phyloP scores from a whole-genome alignment of 2,888 invertebrate genomes.

The Lucinisca nassula region DNA sequence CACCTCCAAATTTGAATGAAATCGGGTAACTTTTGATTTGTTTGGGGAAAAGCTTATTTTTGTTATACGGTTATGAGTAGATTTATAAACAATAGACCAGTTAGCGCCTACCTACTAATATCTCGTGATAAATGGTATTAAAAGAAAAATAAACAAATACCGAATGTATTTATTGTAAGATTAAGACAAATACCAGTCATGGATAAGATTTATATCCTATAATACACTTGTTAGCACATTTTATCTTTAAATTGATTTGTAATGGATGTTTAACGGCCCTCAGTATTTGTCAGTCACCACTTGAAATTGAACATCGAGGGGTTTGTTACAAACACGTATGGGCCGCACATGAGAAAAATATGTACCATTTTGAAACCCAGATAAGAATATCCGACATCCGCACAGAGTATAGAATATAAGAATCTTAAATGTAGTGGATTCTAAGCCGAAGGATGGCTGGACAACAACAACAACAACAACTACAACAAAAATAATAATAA shows the following conservation, averaged over 20 bases:
- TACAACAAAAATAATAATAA: too few species aligned
- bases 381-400: too few species aligned
- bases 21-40: conserved; percentile 7
- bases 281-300: too few species aligned
- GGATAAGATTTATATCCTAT: neutral
- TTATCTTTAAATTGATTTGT: conserved; percentile 11
- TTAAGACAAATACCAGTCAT: conserved; percentile 3
- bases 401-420: too few species aligned
- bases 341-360: too few species aligned
- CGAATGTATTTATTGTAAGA: neutral
- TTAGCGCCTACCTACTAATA: conserved; percentile 9
- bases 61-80: neutral
- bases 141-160: conserved; percentile 14
- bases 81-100: conserved; percentile 16
- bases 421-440: too few species aligned
- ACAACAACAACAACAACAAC: too few species aligned
- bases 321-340: too few species aligned
- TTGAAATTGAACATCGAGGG: too few species aligned
- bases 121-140: conserved; percentile 2
- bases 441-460: too few species aligned
- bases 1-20: neutral
- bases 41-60: conserved; percentile 2
- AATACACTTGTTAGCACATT: neutral
- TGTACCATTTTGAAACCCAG: too few species aligned
- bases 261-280: conserved; percentile 1